Percentiles rank a stretch among this genome's conserved stretches.
Evolutionary conservation across 2,888 invertebrate genomes (phyloP).

Genomic region (Vesta saturnalis): DNA sequence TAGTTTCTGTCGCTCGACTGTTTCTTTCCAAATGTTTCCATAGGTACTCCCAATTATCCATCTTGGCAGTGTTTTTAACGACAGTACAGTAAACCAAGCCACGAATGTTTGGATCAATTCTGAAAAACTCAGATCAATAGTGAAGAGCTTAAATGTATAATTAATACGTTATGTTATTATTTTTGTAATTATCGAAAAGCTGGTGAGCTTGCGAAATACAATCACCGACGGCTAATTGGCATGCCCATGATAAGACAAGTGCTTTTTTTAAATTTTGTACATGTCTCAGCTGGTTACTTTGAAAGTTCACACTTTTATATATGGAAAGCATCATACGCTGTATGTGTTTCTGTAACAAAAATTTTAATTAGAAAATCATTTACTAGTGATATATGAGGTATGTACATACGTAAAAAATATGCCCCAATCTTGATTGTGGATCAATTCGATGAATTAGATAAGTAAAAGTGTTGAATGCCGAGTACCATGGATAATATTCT

Average conservation of each 20-base stretch:
- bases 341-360: constrained; percentile 31
- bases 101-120: constrained; percentile 72
- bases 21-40: constrained; percentile 68
- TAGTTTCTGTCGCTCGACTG: constrained; percentile 75
- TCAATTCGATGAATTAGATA: constrained; percentile 56
- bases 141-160: background rate
- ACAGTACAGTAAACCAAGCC: constrained; percentile 80
- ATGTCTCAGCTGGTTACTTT: constrained; percentile 51
- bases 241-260: constrained; percentile 71
- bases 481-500: constrained; percentile 82
- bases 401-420: constrained; percentile 13
- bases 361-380: background rate
- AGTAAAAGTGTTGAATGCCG: constrained; percentile 66
- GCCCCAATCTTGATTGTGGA: constrained; percentile 50
- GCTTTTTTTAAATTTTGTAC: constrained; percentile 69
- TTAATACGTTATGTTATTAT: constrained; percentile 49
- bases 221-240: constrained; percentile 68
- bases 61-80: constrained; percentile 64
- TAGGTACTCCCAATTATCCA: constrained; percentile 71
- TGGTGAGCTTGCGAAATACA: constrained; percentile 62
- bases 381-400: background rate
- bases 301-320: constrained; percentile 40
- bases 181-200: constrained; percentile 60
- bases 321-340: constrained; percentile 37
- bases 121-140: constrained; percentile 49